Conservation (phyloP, 2,888 invertebrate species). For the Conistra vaccinii region DNA sequence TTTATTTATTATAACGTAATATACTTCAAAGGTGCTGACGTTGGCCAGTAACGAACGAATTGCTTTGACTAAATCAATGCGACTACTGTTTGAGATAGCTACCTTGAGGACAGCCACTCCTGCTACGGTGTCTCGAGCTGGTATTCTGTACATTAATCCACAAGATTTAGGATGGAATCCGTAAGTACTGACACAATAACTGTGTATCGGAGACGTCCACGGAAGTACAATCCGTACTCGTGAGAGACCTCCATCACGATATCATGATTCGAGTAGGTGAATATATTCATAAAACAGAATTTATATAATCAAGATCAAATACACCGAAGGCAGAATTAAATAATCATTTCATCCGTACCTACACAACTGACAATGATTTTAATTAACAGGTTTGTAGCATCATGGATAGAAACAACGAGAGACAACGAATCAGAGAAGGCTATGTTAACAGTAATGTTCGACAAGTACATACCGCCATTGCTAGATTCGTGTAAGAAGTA, state of each 20-base stretch:
- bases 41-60: conserved; percentile 98
- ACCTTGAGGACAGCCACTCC: conserved; percentile 97
- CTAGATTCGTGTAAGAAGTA: conserved; percentile 95
- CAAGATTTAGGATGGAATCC: conserved; percentile 99
- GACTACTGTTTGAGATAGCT: conserved; percentile 98
- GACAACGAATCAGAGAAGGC: conserved; percentile 94
- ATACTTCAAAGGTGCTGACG: conserved; percentile 93
- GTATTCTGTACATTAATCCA: conserved; percentile 98
- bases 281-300: background rate
- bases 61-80: conserved; percentile 96
- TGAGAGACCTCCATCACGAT: background rate
- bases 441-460: conserved; percentile 96
- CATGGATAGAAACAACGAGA: conserved; percentile 96
- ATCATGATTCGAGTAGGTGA: background rate
- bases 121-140: conserved; percentile 98
- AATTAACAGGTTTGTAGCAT: conserved; percentile 93
- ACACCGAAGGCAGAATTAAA: background rate
- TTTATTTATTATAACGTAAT: background rate
- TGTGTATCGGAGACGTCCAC: background rate
- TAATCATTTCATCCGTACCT: background rate
- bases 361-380: background rate
- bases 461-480: conserved; percentile 97
- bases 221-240: background rate
- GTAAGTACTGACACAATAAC: conserved; percentile 85
- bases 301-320: background rate